phyloP scores from a whole-genome alignment of 2,113 vertebrate genomes.

The Athene noctua region DNA sequence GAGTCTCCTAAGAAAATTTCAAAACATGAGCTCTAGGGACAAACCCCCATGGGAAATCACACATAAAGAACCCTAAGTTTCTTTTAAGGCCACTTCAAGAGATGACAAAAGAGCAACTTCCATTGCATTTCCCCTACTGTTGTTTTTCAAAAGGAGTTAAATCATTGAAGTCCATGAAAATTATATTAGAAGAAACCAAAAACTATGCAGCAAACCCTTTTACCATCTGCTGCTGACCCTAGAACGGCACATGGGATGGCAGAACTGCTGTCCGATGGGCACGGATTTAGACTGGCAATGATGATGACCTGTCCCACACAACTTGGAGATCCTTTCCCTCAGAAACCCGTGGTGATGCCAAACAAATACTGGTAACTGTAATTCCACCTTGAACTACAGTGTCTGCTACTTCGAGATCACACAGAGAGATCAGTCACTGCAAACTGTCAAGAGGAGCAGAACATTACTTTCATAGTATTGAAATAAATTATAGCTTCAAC shows the following conservation, averaged over 20 bases:
- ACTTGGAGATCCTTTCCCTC: neutral
- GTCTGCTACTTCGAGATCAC: neutral
- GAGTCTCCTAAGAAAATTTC: neutral
- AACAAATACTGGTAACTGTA: rapidly evolving
- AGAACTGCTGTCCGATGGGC: neutral
- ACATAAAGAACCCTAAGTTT: rapidly evolving
- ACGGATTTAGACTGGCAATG: rapidly evolving
- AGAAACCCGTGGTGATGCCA: neutral
- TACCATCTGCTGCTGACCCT: neutral
- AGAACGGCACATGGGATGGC: rapidly evolving
- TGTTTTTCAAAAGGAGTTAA: neutral
- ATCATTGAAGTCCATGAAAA: neutral
- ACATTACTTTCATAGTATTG: neutral
- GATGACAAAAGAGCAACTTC: neutral
- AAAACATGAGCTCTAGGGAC: neutral
- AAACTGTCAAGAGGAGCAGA: neutral
- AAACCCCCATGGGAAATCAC: neutral
- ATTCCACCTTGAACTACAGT: neutral
- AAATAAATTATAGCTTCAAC: neutral
- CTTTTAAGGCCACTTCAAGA: neutral
- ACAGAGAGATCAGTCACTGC: neutral
- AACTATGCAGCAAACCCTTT: rapidly evolving
- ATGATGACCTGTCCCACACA: rapidly evolving
- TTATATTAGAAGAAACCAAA: neutral
- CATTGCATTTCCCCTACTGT: rapidly evolving